Base-by-base conservation (phyloP, 2,888 invertebrate species). In the Melanostoma scalare region DNA sequence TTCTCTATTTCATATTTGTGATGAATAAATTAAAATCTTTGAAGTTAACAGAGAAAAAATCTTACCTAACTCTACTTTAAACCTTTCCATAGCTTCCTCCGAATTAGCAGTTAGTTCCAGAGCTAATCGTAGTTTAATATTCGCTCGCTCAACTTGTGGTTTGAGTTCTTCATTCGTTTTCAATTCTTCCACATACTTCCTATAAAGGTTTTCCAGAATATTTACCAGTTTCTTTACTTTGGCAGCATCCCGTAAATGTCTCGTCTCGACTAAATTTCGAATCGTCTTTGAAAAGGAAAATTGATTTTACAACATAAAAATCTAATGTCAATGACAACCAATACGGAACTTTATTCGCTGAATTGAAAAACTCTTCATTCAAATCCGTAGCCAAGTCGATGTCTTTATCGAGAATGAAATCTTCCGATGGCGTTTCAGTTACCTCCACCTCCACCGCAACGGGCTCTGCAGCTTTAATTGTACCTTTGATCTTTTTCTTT, bases 21-120 rank as follows among this genome's bases (percentile, higher is more conserved):
- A 20, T 20, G 1, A 1, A 20, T 20, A n/a, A n/a, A n/a, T n/a
- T n/a, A n/a, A n/a, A n/a, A 1, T 20, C 20, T 20, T 20, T 20
- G 20, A 20, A 20, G 20, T 20, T 20, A 20, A 0, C 6, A 3
- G 4, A 60, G 33, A 10, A 3, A 44, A 10, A 3, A 44, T 60
- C 65, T 76, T 85, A 88, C 88, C 87, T 31, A 89, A 75, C 3
- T 87, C 87, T 8, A 86, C 87, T 1, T 87, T 87, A 40, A 91
- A 44, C 6, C 86, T 79, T 1, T 86, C 85, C 86, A 90, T 86
- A 40, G 89, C 87, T 2, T 87, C 85, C 30, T 88, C 86, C 2
- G 90, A 89, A 2, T 86, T 86, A 2, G 86, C 84, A 0, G 89
- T 89, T n/a, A 89, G 38, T 30, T 88, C 87, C 35, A 91, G 73